Base-by-base conservation (phyloP, 1,140 invertebrate genomes). In the Drosophila tristis region DNA sequence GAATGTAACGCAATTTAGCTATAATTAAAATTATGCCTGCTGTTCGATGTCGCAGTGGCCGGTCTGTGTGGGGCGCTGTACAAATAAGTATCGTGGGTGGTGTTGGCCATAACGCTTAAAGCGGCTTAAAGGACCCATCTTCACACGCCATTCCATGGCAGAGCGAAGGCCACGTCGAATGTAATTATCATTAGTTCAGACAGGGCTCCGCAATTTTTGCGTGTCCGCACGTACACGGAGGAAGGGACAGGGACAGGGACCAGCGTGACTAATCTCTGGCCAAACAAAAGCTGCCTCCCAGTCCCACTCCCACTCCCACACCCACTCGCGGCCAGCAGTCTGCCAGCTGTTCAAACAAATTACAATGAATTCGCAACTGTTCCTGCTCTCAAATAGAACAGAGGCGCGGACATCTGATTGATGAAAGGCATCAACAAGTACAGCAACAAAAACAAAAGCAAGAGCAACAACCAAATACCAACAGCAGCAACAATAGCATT, bases 291-390 rank as follows among this genome's bases (percentile, higher is more conserved):
- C 11, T 39, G 47, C 47, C 20, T 11, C 20, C 16, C 20, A 31
- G 11, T 5, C 13, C 26, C 45, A 0, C 8, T 26, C 5, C 13
- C 54, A 50, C 4, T 23, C 11, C 59, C 47, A 31, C 13, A 16
- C 13, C 20, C 45, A 0, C 25, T 5, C 56, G 6, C 39, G 8
- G 23, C 13, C 2, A 9, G 23, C 23, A n/a, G 23, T 44, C 51
- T 59, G 74, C 64, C 81, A 86, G 81, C 82, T 86, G 81, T 74
- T 86, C 74, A 86, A 87, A 86, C 70, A 87, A 86, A 86, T 87
- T 87, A 86, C 78, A 86, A 87, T 87, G 76, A 87, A 87, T 81
- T 81, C 72, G 74, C 81, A 86, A 81, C 87, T 86, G 81, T 85
- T 85, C 58, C 65, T 65, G 15, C 20, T 42, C 47, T 20, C 16